These are phyloP conservation scores for Oncorhynchus mykiss DNA, from an alignment of 2,113 vertebrate genomes.

Conservation along the genomic window DNA sequence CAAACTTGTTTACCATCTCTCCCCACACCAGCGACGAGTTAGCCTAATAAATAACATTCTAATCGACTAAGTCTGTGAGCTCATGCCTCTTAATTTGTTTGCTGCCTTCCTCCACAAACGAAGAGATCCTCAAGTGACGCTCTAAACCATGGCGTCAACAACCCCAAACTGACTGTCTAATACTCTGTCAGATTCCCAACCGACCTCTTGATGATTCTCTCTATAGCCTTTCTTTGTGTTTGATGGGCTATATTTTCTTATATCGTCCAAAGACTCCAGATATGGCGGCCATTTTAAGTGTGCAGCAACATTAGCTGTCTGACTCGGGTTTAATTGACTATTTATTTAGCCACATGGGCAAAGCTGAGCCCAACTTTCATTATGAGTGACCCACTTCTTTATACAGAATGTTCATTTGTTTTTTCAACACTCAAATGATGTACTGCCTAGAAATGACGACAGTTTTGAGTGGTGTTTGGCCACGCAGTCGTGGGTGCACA, in stretches of 20 bases:
- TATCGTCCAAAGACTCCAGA: conserved; percentile 47
- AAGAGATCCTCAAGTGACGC: conserved; percentile 64
- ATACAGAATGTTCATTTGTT: conserved; percentile 44
- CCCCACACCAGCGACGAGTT: conserved; percentile 18
- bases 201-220: conserved; percentile 54
- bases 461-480: too few relatives aligned
- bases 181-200: conserved; percentile 55
- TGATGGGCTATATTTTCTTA: conserved; percentile 34
- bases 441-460: conserved; percentile 22
- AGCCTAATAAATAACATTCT: conserved; percentile 61
- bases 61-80: conserved; percentile 64
- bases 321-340: conserved; percentile 48
- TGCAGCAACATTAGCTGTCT: conserved; percentile 5
- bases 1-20: conserved; percentile 29
- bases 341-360: conserved; percentile 55
- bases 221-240: conserved; percentile 34
- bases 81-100: conserved; percentile 73
- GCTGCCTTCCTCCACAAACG: conserved; percentile 52
- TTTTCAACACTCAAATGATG: conserved; percentile 19
- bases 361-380: conserved; percentile 57
- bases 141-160: conserved; percentile 66
- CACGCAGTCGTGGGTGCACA: too few relatives aligned
- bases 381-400: conserved; percentile 62
- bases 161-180: conserved; percentile 66
- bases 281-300: conserved; percentile 32